Conservation (phyloP, 2,797 vertebrate species). For the Eulemur rubriventer region DNA sequence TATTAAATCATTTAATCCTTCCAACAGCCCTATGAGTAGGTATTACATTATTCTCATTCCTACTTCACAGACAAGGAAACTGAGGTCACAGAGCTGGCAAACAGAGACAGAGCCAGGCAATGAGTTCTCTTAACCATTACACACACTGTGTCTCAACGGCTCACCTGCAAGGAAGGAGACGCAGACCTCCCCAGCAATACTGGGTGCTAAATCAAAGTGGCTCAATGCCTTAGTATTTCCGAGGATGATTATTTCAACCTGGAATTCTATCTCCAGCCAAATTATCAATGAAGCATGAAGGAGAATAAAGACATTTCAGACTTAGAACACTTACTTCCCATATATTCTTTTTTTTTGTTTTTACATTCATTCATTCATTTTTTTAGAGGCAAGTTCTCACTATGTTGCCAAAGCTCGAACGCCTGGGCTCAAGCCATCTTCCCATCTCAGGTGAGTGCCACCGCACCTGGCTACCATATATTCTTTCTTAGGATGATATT, state of each 20-base stretch:
- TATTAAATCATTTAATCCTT: background rate
- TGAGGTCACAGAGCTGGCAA: background rate
- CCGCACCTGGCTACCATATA: no score
- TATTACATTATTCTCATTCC: background rate
- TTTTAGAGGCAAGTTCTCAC: no score
- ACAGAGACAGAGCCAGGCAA: background rate
- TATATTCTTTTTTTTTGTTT: background rate
- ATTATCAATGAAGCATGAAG: background rate
- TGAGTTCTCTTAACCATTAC: accelerated
- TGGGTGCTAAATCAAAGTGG: background rate
- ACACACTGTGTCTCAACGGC: background rate
- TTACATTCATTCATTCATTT: no score
- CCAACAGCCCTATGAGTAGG: background rate
- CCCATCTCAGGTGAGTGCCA: no score
- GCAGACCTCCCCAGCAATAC: background rate
- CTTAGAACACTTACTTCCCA: background rate
- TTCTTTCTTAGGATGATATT: background rate
- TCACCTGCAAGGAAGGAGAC: background rate
- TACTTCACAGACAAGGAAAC: background rate
- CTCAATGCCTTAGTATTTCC: background rate
- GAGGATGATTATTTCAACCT: background rate
- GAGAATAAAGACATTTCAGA: background rate
- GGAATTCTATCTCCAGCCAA: background rate
- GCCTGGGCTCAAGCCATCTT: no score
- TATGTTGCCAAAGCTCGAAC: no score